Base-by-base conservation (phyloP, 2,797 vertebrate species). In the Oreonectes daqikongensis region DNA sequence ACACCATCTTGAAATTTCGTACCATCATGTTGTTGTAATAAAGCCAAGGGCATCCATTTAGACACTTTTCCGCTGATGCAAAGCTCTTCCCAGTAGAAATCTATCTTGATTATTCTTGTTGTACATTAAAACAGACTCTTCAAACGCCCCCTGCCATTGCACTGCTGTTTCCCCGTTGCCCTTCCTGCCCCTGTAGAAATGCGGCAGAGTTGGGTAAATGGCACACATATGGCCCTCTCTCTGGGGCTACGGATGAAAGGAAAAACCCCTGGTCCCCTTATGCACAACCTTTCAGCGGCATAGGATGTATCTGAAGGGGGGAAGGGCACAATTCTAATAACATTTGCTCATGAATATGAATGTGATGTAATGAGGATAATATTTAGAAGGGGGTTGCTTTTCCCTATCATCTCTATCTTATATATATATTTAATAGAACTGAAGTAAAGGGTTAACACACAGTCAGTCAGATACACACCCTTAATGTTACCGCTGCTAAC, bases 181-280 rank as follows among this genome's bases (percentile, higher is more conserved):
- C 63, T 68, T 79, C 35, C 69, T 70, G 61, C 60, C 67, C 42
- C 50, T 55, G 64, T 59, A 30, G 69, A 53, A 44, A 71, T 57
- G 69, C 12, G 32, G 60, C 50, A 66, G 50, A 14, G n/a, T 70
- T 78, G 50, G 72, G 66, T 75, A 82, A 80, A 72, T 75, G 73
- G 67, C 75, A 70, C 46, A 44, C 77, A 81, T 79, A 75, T 79
- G 82, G 70, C 40, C 22, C 24, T 22, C 40, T 55, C 72, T 78
- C 66, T 59, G 66, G 57, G 69, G 61, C 63, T 72, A 48, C 53
- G 46, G 55, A 82, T 61, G 69, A 79, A 74, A 67, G 9, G 32
- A 53, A 30, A 53, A 46, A 9, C 44, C 75, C 4, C 18, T 40
- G 75, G 28, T 11, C 20, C 3, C 22, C 40, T 40, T 22, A 71